These are phyloP conservation scores for Tipula unca DNA, from an alignment of 2,888 invertebrate genomes.

Conservation along the genomic window DNA sequence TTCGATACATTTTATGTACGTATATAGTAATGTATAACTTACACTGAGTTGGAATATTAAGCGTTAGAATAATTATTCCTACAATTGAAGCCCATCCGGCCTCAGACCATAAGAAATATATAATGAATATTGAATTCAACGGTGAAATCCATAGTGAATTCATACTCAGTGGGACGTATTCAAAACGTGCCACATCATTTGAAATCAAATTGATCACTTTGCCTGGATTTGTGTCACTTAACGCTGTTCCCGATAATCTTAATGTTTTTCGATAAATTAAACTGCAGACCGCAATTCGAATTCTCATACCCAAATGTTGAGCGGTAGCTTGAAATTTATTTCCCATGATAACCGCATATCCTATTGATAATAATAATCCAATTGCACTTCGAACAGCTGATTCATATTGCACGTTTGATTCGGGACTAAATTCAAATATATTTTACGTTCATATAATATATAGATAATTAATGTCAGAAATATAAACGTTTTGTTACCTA, in stretches of 20 bases:
- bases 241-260: constrained; percentile 54
- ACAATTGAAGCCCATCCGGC: constrained; percentile 61
- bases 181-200: constrained; percentile 81
- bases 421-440: constrained; percentile 38
- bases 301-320: constrained; percentile 73
- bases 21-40: constrained; percentile 24
- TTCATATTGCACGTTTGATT: constrained; percentile 36
- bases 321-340: constrained; percentile 60
- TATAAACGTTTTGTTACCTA: constrained; percentile 24
- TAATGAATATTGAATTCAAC: constrained; percentile 51
- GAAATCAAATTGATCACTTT: constrained; percentile 82
- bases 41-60: constrained; percentile 73
- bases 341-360: constrained; percentile 41
- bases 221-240: constrained; percentile 76
- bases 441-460: too few species aligned
- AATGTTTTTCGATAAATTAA: constrained; percentile 80
- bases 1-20: not conserved
- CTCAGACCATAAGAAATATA: constrained; percentile 58
- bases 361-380: constrained; percentile 37
- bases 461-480: not conserved
- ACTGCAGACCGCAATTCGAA: constrained; percentile 73
- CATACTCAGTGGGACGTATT: constrained; percentile 61
- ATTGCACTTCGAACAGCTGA: constrained; percentile 52
- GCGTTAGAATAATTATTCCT: constrained; percentile 55
- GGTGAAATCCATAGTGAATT: constrained; percentile 81